phyloP scores from a whole-genome alignment of 1,140 invertebrate species.

The Neodiprion pinetum region DNA sequence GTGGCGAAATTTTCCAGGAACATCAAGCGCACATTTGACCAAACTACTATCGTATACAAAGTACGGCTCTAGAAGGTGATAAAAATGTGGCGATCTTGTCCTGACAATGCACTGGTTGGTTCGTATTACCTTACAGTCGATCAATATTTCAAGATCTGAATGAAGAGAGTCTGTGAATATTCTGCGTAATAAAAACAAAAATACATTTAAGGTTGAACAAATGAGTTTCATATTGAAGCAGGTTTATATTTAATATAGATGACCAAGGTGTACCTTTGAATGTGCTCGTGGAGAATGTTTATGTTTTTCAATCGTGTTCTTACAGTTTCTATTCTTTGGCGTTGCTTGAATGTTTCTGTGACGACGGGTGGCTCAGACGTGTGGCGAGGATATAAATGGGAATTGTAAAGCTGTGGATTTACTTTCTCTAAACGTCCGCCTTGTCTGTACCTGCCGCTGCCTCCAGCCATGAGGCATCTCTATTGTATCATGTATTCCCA shows the following conservation, averaged over 20 bases:
- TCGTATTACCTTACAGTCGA: constrained; percentile 52
- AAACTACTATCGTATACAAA: constrained; percentile 47
- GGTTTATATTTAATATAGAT: background rate
- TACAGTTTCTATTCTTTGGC: constrained; percentile 38
- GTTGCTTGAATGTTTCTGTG: constrained; percentile 44
- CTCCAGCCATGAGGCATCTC: constrained; percentile 59
- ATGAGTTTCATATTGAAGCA: background rate
- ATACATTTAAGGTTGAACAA: background rate
- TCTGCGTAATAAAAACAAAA: constrained; percentile 50
- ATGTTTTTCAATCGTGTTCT: constrained; percentile 41
- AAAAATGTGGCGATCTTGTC: constrained; percentile 56
- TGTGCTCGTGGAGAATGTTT: constrained; percentile 43
- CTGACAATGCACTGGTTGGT: constrained; percentile 58
- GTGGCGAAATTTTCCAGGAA: constrained; percentile 52
- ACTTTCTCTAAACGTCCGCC: constrained; percentile 53
- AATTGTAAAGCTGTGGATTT: constrained; percentile 38
- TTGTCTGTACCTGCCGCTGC: constrained; percentile 47
- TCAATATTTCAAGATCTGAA: constrained; percentile 59
- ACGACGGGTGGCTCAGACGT: constrained; percentile 29
- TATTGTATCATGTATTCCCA: constrained; percentile 52
- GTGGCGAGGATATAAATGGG: constrained; percentile 33
- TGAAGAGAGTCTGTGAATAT: constrained; percentile 58
- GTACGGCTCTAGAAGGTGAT: constrained; percentile 48
- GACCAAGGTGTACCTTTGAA: constrained; percentile 43
- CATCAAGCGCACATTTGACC: constrained; percentile 49